A percentile compares a stretch with the other conserved stretches of the same genome.
These are phyloP conservation scores for Temnothorax curvispinosus DNA, from an alignment of 1,140 invertebrate genomes.

Conservation along the genomic window DNA sequence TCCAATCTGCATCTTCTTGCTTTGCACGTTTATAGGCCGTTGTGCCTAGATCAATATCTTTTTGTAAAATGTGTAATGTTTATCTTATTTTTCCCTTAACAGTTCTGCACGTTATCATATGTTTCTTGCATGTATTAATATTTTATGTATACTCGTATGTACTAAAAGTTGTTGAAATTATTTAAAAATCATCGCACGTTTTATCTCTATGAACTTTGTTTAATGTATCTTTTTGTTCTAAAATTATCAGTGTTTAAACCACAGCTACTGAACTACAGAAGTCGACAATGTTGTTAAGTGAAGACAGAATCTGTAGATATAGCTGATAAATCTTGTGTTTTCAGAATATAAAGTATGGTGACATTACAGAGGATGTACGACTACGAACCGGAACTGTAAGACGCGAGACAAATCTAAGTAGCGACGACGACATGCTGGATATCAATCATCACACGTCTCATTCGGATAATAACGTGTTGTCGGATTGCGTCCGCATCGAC, in stretches of 20 bases:
- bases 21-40: background rate
- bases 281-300: background rate
- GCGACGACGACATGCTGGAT: slow-evolving; percentile 84
- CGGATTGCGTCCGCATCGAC: slow-evolving; percentile 82
- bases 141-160: background rate
- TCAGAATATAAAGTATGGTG: slow-evolving; percentile 61
- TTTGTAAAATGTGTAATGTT: background rate
- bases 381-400: slow-evolving; percentile 75
- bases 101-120: background rate
- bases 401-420: slow-evolving; percentile 80
- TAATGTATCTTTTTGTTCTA: slow-evolving; percentile 29
- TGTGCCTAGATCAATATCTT: background rate
- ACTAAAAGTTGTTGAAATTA: background rate
- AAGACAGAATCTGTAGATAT: background rate
- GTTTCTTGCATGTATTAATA: background rate
- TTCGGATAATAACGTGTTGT: slow-evolving; percentile 80
- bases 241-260: background rate
- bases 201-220: slow-evolving; percentile 34
- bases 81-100: slow-evolving; percentile 6
- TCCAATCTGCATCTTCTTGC: slow-evolving; percentile 44
- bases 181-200: slow-evolving; percentile 37
- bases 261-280: background rate
- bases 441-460: slow-evolving; percentile 81
- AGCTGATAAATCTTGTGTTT: slow-evolving; percentile 27
- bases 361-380: slow-evolving; percentile 78